Conservation (phyloP, 1,140 invertebrate genomes). For the Copidosoma floridanum region DNA sequence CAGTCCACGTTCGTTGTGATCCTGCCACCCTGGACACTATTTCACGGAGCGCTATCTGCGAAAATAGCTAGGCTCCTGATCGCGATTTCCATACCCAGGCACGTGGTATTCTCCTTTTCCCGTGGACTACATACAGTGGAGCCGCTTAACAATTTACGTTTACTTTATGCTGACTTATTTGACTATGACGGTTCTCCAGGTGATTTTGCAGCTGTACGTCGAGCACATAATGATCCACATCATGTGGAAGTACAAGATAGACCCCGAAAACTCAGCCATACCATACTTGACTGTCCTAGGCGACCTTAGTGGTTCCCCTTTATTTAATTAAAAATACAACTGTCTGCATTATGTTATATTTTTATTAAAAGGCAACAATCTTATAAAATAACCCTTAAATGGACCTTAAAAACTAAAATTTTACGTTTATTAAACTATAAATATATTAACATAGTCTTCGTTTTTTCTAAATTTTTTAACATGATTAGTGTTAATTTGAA, state of each 20-base stretch:
- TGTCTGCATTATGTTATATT: no score
- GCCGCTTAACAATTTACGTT: conserved; percentile 58
- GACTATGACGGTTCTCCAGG: conserved; percentile 65
- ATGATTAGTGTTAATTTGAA: no score
- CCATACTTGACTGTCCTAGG: conserved; percentile 93
- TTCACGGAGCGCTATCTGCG: conserved; percentile 66
- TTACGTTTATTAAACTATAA: no score
- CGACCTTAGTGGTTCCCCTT: conserved; percentile 85
- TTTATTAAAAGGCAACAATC: no score
- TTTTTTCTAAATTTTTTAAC: no score
- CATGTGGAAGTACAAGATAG: conserved; percentile 88
- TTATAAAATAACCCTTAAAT: no score
- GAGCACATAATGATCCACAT: conserved; percentile 84
- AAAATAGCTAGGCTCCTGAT: conserved; percentile 84
- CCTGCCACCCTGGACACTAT: conserved; percentile 66
- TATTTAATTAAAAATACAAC: no score
- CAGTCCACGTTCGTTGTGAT: conserved; percentile 73
- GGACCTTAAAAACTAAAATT: no score
- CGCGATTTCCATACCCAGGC: conserved; percentile 85
- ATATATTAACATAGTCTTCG: no score
- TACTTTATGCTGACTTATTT: conserved; percentile 69
- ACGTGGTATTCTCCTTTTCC: conserved; percentile 85
- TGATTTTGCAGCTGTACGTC: conserved; percentile 76
- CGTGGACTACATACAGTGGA: conserved; percentile 70
- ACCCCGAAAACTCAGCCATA: conserved; percentile 97